Evolutionary conservation across 2,797 vertebrate species (phyloP).

Genomic region (Trematomus bernacchii): DNA sequence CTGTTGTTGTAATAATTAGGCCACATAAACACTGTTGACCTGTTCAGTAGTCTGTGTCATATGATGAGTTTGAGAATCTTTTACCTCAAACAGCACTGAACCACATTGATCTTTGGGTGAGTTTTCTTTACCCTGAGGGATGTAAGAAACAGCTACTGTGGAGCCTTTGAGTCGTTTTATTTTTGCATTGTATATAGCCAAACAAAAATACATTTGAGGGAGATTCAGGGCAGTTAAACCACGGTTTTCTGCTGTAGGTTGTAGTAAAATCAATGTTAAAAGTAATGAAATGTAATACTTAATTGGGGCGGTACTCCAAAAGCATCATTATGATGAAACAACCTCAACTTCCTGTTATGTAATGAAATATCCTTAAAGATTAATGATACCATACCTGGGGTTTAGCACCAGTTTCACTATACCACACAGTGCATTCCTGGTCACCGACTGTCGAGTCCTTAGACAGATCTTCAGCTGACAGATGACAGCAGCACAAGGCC

Average conservation of each 20-base stretch:
- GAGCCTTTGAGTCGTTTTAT: slow-evolving; percentile 30
- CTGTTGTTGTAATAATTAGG: not conserved
- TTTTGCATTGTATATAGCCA: slow-evolving; percentile 31
- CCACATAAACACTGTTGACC: slow-evolving; percentile 3
- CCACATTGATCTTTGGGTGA: slow-evolving; percentile 47
- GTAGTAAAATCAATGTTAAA: not conserved
- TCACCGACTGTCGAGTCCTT: slow-evolving; percentile 47
- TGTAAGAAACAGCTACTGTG: slow-evolving; percentile 24
- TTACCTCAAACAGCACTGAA: slow-evolving; percentile 31
- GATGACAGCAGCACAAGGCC: slow-evolving; percentile 5
- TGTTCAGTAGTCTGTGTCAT: slow-evolving; percentile 18
- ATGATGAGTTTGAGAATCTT: slow-evolving; percentile 30
- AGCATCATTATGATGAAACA: not conserved
- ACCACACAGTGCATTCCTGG: slow-evolving; percentile 58
- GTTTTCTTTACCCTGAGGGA: slow-evolving; percentile 33
- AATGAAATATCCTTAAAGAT: slow-evolving; percentile 17
- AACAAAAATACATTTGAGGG: slow-evolving; percentile 18
- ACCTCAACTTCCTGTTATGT: slow-evolving; percentile 31
- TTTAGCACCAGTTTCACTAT: slow-evolving; percentile 61
- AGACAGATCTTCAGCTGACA: slow-evolving; percentile 32
- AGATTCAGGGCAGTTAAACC: not conserved
- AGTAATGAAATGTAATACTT: not conserved
- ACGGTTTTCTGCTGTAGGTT: not conserved
- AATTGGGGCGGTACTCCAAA: no score
- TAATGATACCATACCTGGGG: slow-evolving; percentile 44